phyloP scores from a whole-genome alignment of 2,888 invertebrate genomes.

The Reticulitermes lucifugus region DNA sequence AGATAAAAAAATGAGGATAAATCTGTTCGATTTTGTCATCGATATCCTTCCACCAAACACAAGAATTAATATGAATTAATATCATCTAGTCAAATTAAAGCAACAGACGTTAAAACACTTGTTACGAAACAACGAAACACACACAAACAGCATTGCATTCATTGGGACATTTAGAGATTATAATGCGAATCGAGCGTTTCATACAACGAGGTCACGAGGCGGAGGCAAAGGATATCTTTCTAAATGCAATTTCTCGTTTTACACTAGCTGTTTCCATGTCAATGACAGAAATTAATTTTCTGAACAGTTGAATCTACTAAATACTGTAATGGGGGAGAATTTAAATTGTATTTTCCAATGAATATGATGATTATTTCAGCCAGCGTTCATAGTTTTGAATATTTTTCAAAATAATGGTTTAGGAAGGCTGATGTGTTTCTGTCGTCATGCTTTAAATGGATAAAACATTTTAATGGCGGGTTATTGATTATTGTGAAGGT shows the following conservation, averaged over 20 bases:
- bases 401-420: too few relatives aligned
- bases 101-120: background rate
- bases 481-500: too few relatives aligned
- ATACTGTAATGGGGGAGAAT: too few relatives aligned
- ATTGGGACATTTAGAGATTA: slow-evolving; percentile 15
- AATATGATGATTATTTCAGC: too few relatives aligned
- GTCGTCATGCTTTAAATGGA: too few relatives aligned
- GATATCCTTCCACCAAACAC: background rate
- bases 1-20: too few relatives aligned
- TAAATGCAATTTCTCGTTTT: slow-evolving; percentile 12
- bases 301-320: too few relatives aligned
- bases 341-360: too few relatives aligned
- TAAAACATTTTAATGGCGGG: too few relatives aligned
- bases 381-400: too few relatives aligned
- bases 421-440: too few relatives aligned
- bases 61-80: background rate
- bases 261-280: background rate
- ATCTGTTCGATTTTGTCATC: background rate
- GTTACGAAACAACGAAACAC: background rate
- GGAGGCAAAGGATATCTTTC: background rate
- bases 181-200: background rate
- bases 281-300: too few relatives aligned
- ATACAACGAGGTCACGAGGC: background rate
- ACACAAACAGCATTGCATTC: slow-evolving; percentile 3
- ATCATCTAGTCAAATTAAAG: background rate